Evolutionary conservation across 2,797 vertebrate genomes (phyloP), one percentile per base, ranked within the genome.

Genomic region (Gobio occitaniae): DNA sequence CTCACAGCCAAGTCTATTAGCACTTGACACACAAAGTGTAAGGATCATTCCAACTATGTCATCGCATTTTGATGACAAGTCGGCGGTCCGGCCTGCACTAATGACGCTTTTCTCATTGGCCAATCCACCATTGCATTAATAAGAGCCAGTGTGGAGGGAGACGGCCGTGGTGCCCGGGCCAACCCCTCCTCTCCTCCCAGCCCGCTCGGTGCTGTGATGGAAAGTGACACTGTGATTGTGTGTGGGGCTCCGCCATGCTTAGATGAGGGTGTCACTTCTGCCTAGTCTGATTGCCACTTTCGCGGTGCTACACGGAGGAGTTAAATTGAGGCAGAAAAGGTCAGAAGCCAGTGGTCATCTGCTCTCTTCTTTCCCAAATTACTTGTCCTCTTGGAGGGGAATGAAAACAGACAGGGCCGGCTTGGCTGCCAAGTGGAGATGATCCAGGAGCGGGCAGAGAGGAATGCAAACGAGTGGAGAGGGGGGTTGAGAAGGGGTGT

Each of bases 251-350:
- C 56, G 85, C 89, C 89, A 91, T 84, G 86, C 89, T 92, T 90
- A 94, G 95, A 96, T 95, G 95, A 95, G 95, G 92, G 93, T 96
- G 95, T 96, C 96, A 93, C 93, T 92, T 92, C 93, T 94, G 83
- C 91, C 90, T 92, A 92, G 93, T 15, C 90, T 94, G 95, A 96
- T 93, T 95, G 95, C 93, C 93, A 95, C 84, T 94, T 93, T 94
- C 90, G 87, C 91, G 86, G 90, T 25, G 61, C 88, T 19, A 90
- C 82, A 90, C 87, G 81, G 87, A 88, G 92, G 90, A 96, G 91
- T 89, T 93, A 95, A 96, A 97, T 95, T 89, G 95, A 93, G 96
- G 96, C 92, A 96, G 97, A 96, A 96, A 97, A 96, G 96, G 95
- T 96, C 95, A 94, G 94, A 74, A 93, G 95, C 92, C 91, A 93